Evolutionary conservation across 2,113 vertebrate genomes (phyloP), one percentile per base, ranked within the genome.

Genomic region (Melanocharis versteri): DNA sequence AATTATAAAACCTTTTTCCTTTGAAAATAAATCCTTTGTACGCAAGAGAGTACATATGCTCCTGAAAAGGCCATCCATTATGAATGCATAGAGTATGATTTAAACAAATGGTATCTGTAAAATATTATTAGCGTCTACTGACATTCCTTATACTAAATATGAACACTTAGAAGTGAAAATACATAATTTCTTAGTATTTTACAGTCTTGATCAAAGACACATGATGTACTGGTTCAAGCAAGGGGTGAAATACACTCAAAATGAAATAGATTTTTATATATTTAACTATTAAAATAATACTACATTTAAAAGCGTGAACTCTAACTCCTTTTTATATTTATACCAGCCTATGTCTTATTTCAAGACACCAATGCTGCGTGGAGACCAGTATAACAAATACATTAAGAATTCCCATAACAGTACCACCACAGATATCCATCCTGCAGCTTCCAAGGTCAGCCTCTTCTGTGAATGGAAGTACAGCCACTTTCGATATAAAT

Each of bases 401-500:
- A 42, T 54, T 8, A n/a, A 37, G 64, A 82, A 62, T 28, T 35
- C 35, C 37, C 6, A 0, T 12, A 62, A 1, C 2, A 35, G 39
- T 39, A 79, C 11, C 23, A 86, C 4, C 19, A 40, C 14, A 48
- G 22, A 16, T 10, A 82, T 1, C 40, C 17, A 44, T 11, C 19
- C 26, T 47, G 51, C 20, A 45, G 2, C 48, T 58, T 45, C 39
- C 61, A 70, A 62, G 51, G 20, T 70, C 60, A 58, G 42, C 7
- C n/a, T 48, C 31, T 70, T 31, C 47, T 5, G 10, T 4, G 11
- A 16, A 14, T 3, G 6, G 12, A 66, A 47, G 47, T 62, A 37
- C 13, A 58, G 60, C 9, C 4, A 1, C 10, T 60, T 58, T 42
- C 0, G 17, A 31, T 4, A 40, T 2, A 53, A 61, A 66, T 28